Percentiles rank a stretch among this genome's conserved stretches.
These are phyloP conservation scores for Nudaria mundana DNA, from an alignment of 2,888 invertebrate genomes.

Conservation along the genomic window DNA sequence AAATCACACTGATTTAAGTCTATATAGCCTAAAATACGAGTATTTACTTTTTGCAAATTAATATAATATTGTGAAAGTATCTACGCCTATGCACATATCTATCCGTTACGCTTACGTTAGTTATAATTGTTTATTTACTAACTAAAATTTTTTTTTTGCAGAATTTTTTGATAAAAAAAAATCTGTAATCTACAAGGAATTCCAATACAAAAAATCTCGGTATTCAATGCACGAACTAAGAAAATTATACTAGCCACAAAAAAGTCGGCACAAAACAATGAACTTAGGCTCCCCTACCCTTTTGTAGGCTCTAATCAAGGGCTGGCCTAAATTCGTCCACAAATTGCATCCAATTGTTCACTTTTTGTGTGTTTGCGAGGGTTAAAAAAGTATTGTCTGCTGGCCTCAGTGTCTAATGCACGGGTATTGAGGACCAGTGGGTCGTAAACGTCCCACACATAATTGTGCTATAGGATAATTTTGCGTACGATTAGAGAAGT, in stretches of 20 bases:
- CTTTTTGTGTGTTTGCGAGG: constrained; percentile 64
- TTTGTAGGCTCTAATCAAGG: constrained; percentile 64
- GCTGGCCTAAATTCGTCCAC: constrained; percentile 75
- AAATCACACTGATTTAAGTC: too few relatives aligned
- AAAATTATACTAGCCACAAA: constrained; percentile 61
- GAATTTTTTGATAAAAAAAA: neutral
- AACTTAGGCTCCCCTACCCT: constrained; percentile 54
- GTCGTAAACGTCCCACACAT: constrained; percentile 53
- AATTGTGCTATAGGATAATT: constrained; percentile 53
- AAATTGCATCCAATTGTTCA: constrained; percentile 81
- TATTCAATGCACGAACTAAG: constrained; percentile 55
- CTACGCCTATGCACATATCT: too few relatives aligned
- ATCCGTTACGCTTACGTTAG: too few relatives aligned
- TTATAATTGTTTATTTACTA: too few relatives aligned
- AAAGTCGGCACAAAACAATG: constrained; percentile 69
- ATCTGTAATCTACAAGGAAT: neutral
- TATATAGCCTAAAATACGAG: too few relatives aligned
- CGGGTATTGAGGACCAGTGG: constrained; percentile 63
- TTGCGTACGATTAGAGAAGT: constrained; percentile 36
- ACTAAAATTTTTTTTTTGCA: neutral
- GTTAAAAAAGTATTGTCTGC: constrained; percentile 59
- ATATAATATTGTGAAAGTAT: too few relatives aligned
- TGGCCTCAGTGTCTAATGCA: constrained; percentile 56
- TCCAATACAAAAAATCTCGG: constrained; percentile 22
- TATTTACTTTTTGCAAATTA: too few relatives aligned